phyloP scores from a whole-genome alignment of 2,113 vertebrate species.

The Eudyptes chrysolophus region DNA sequence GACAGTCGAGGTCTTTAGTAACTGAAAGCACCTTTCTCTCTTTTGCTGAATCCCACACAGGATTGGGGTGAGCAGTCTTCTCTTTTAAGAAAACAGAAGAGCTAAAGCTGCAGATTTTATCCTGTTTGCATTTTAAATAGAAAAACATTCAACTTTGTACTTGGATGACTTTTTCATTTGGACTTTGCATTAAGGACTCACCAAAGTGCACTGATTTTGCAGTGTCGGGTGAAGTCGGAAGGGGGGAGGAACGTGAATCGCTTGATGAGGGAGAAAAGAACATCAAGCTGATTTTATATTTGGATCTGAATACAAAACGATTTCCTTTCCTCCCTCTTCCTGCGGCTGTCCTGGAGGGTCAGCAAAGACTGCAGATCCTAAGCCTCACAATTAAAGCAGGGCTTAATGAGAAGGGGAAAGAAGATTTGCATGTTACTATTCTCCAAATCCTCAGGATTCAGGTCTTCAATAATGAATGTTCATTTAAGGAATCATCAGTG shows the following conservation, averaged over 20 bases:
- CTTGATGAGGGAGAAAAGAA: not conserved
- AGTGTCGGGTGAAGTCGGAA: not conserved
- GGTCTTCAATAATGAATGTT: not conserved
- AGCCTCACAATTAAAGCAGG: not conserved
- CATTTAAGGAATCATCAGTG: not conserved
- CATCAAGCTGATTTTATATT: not conserved
- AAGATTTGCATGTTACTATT: not conserved
- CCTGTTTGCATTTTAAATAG: not conserved
- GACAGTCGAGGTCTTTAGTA: rapidly evolving
- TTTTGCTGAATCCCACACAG: not conserved
- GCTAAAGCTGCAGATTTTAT: not conserved
- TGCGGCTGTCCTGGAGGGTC: not conserved
- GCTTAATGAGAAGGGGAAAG: not conserved
- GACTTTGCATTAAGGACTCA: not conserved
- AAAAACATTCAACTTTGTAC: not conserved
- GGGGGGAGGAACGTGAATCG: not conserved
- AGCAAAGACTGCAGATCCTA: not conserved
- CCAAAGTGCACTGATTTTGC: not conserved
- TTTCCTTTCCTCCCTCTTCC: not conserved
- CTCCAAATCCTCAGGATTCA: not conserved
- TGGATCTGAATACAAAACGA: not conserved
- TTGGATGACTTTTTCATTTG: not conserved
- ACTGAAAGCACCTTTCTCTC: not conserved
- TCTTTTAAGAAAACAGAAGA: not conserved
- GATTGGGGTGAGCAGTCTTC: not conserved